Evolutionary conservation across 2,888 invertebrate genomes (phyloP).

Genomic region (Bugulina stolonifera): DNA sequence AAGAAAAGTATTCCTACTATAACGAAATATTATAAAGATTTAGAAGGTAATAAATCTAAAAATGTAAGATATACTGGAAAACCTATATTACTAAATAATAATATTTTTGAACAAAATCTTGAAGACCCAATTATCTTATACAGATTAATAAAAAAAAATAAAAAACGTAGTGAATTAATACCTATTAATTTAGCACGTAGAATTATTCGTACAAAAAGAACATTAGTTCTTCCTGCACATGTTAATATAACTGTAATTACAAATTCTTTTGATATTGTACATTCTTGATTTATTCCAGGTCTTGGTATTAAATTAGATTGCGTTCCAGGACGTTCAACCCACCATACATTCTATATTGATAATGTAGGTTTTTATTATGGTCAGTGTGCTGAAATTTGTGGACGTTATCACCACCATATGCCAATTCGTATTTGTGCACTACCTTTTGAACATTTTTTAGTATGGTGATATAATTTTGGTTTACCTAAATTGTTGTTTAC

Average conservation of each 20-base stretch:
- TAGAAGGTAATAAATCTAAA: background rate
- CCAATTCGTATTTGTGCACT: background rate
- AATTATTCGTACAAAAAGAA: background rate
- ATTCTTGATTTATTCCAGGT: slow-evolving; percentile 2
- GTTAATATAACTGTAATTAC: background rate
- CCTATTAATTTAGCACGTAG: background rate
- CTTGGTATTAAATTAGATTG: background rate
- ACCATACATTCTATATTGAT: background rate
- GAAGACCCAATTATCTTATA: background rate
- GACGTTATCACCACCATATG: background rate
- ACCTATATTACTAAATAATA: background rate
- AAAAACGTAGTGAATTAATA: background rate
- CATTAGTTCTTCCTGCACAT: background rate
- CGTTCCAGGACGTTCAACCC: background rate
- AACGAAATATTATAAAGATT: background rate
- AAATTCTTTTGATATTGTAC: background rate
- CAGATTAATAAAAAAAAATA: background rate
- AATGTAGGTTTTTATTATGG: slow-evolving; percentile 3
- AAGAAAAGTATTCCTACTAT: no score
- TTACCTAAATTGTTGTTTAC: background rate
- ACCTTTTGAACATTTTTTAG: background rate
- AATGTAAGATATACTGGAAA: background rate
- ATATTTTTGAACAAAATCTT: background rate
- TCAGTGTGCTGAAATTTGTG: slow-evolving; percentile 8
- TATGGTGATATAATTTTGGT: background rate